These are phyloP conservation scores for Mesitornis unicolor DNA, from an alignment of 2,113 vertebrate species.

Conservation along the genomic window DNA sequence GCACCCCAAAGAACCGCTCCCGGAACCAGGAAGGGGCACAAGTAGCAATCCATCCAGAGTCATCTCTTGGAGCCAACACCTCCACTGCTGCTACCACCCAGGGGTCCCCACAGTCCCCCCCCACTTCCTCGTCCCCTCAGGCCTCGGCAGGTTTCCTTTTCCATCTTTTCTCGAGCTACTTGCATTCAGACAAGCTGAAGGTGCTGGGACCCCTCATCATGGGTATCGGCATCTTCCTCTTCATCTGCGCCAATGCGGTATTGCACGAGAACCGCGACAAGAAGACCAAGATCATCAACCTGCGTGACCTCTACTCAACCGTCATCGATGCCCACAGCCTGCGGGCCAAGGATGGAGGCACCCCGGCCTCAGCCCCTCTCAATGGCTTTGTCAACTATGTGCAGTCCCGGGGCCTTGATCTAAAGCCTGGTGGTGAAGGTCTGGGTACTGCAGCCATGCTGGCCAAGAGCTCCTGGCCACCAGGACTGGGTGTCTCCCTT, in stretches of 20 bases:
- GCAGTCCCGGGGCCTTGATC: conserved; percentile 80
- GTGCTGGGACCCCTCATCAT: conserved; percentile 94
- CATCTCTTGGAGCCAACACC: not conserved
- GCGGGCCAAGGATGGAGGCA: conserved; percentile 81
- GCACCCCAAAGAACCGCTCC: conserved; percentile 24
- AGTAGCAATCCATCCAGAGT: not conserved
- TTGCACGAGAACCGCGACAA: conserved; percentile 93
- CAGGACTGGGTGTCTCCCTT: conserved; percentile 63
- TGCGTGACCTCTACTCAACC: conserved; percentile 95
- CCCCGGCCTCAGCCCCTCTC: conserved; percentile 69
- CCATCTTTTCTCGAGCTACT: conserved; percentile 82
- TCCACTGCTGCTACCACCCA: not conserved
- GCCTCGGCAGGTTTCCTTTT: conserved; percentile 74
- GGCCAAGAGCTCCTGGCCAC: conserved; percentile 84
- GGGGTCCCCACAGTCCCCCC: not conserved
- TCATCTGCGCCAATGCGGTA: conserved; percentile 95
- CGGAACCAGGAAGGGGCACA: not conserved
- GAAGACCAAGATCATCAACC: conserved; percentile 95
- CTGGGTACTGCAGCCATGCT: conserved; percentile 73
- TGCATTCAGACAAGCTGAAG: conserved; percentile 93
- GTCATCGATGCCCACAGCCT: conserved; percentile 95
- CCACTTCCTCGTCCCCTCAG: not conserved
- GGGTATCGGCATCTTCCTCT: conserved; percentile 96
- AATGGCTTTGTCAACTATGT: conserved; percentile 88
- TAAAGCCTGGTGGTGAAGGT: conserved; percentile 66